Evolutionary conservation across 2,888 invertebrate species (phyloP), one percentile per base, ranked within the genome.

Genomic region (Spisula subtruncata): DNA sequence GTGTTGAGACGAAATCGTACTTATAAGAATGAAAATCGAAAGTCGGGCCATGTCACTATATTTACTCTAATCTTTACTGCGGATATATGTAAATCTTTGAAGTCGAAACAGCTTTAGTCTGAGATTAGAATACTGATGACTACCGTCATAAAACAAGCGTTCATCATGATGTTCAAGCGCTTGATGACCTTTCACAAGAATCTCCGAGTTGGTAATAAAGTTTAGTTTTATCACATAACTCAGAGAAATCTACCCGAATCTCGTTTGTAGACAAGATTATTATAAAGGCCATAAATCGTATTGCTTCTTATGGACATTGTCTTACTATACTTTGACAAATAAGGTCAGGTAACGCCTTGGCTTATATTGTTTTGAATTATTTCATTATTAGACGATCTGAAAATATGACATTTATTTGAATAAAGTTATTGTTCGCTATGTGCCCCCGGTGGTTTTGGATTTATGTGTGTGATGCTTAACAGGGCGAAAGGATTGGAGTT

Each of bases 51-150:
- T 81, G 81, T 81, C 81, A 81, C 41, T 48, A 83, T 81, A 81
- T 88, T 88, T 84, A 80, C 83, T 20, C 18, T 35, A 71, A 84
- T 88, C 84, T 88, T 56, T 51, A 66, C n/a, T 41, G 16, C 20
- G 71, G 84, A 75, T 84, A 35, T 71, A 51, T 71, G 20, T 85
- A 85, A n/a, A 85, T 89, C 85, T 85, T 85, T 89, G 85, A 85
- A 85, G 88, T 89, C 88, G 83, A 81, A 51, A 60, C n/a, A 71
- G 80, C 83, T 81, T 66, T 32, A 29, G 54, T 71, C 87, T 41
- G 4, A 82, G 87, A 87, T 87, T 87, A 82, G 46, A n/a, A n/a
- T n/a, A n/a, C n/a, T n/a, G n/a, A 32, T 16, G 35, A 32, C 80
- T 10, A 54, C 54, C 79, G 18, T 80, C 85, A 51, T 85, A 85